These are phyloP conservation scores for Aurelia aurita DNA, from an alignment of 30 jellyfish, hydroid and myxozoan genomes.

Conservation along the genomic window DNA sequence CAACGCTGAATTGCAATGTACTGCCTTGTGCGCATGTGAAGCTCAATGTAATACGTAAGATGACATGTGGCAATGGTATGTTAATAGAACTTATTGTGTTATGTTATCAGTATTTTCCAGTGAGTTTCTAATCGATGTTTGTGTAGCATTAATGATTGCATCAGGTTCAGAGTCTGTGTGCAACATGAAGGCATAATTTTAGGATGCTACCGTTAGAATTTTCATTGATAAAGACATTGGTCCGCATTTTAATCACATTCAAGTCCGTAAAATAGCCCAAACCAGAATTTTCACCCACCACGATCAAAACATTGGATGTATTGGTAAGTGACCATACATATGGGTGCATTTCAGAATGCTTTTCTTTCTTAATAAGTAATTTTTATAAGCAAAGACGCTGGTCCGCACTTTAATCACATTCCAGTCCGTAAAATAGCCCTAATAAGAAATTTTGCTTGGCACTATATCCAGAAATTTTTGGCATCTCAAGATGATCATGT, in stretches of 20 bases:
- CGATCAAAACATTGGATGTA: too few relatives aligned
- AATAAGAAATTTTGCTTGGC: too few relatives aligned
- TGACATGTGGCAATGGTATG: conserved; percentile 1
- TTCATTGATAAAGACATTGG: neutral
- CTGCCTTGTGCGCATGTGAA: conserved; percentile 30
- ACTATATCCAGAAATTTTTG: too few relatives aligned
- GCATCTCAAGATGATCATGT: too few relatives aligned
- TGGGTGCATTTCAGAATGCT: too few relatives aligned
- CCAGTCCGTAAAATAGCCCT: too few relatives aligned
- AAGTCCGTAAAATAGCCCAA: neutral
- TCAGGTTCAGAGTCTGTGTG: neutral
- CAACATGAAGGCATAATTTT: neutral
- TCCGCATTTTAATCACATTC: conserved; percentile 7
- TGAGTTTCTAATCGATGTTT: neutral
- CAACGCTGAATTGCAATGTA: conserved; percentile 35
- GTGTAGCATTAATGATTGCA: neutral
- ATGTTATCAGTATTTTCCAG: neutral
- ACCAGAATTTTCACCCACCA: too few relatives aligned
- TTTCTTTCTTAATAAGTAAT: too few relatives aligned
- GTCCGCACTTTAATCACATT: too few relatives aligned
- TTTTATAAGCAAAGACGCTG: too few relatives aligned
- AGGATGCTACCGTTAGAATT: neutral
- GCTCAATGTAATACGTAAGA: conserved; percentile 14
- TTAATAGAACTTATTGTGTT: neutral
- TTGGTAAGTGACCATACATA: too few relatives aligned